These are phyloP conservation scores for Nyctereutes procyonoides DNA, from an alignment of 2,113 vertebrate species.

Conservation along the genomic window DNA sequence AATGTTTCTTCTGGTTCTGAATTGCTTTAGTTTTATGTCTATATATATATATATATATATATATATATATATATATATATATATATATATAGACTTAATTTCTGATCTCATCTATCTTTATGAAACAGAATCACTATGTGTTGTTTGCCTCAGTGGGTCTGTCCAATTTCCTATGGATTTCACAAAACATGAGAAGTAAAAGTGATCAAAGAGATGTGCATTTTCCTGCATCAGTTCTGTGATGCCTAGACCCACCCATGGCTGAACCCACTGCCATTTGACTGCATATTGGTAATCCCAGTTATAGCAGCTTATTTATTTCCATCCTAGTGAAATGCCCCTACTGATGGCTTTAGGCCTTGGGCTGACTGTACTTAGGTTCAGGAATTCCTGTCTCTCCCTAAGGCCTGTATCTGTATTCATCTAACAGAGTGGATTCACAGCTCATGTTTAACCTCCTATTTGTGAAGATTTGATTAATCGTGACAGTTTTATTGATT, in stretches of 20 bases:
- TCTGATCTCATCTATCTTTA: background rate
- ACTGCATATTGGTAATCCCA: background rate
- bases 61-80: background rate
- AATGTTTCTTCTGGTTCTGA: background rate
- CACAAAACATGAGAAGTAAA: background rate
- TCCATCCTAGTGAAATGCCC: background rate
- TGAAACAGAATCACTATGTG: background rate
- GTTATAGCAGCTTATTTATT: background rate
- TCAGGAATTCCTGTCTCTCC: background rate
- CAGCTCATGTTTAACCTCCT: background rate
- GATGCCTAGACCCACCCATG: background rate
- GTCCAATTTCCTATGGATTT: background rate
- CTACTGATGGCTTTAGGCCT: fast-evolving
- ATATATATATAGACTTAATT: background rate
- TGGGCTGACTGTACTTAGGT: background rate
- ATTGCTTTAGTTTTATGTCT: background rate
- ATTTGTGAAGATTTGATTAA: background rate
- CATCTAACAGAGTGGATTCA: background rate
- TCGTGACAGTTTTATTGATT: background rate
- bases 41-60: background rate
- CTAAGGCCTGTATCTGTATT: background rate
- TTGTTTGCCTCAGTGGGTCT: background rate
- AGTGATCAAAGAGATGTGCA: background rate
- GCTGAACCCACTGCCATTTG: background rate
- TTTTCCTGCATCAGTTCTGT: background rate